phyloP scores from a whole-genome alignment of 2,888 invertebrate genomes.

The Diloba caeruleocephala region DNA sequence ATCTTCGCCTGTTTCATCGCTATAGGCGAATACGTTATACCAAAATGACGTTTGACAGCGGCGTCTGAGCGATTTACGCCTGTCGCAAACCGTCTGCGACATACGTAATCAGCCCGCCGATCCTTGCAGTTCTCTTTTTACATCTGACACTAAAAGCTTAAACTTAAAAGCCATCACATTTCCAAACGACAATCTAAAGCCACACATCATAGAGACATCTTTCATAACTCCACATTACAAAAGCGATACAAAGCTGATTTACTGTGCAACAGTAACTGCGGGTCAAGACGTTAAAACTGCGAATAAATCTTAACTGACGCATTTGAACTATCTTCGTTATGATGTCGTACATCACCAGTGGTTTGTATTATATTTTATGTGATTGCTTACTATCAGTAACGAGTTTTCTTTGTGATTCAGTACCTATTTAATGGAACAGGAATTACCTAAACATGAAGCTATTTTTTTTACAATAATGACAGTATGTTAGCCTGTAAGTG shows the following conservation, averaged over 20 bases:
- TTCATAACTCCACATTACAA: constrained; percentile 22
- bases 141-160: constrained; percentile 14
- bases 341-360: constrained; percentile 30
- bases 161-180: constrained; percentile 13
- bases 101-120: no score
- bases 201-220: constrained; percentile 13
- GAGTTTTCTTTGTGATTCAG: constrained; percentile 3
- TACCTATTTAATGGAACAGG: no score
- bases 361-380: constrained; percentile 19
- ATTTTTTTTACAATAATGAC: no score
- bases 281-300: constrained; percentile 29
- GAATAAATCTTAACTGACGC: constrained; percentile 35
- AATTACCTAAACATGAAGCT: no score
- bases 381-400: constrained; percentile 12
- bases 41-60: no score
- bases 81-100: no score
- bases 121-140: background rate
- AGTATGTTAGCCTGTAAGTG: no score
- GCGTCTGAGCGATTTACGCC: no score
- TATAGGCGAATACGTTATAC: no score
- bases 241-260: constrained; percentile 42
- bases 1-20: no score
- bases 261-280: constrained; percentile 26
- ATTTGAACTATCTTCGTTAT: constrained; percentile 37
- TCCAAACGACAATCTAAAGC: constrained; percentile 27